Conservation (phyloP, 2,888 invertebrate genomes). For the Drosophila phalerata region DNA sequence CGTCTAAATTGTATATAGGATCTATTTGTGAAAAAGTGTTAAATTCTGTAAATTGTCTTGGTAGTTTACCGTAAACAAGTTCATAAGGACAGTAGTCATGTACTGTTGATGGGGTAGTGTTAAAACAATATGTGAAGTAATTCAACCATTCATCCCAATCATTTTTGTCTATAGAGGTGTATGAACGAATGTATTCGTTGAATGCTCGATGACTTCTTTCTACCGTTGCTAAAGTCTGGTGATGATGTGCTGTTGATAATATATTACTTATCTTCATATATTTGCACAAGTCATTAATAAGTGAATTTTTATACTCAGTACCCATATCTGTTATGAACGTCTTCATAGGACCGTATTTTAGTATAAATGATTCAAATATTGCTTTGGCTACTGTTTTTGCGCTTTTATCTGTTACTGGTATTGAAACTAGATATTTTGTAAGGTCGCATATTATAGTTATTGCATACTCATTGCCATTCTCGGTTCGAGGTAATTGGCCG, state of each 20-base stretch:
- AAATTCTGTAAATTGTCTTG: conserved; percentile 4
- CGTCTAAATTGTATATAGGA: conserved; percentile 7
- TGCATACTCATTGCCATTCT: conserved; percentile 11
- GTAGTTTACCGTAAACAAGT: neutral
- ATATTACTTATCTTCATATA: conserved; percentile 6
- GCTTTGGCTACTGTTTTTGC: conserved; percentile 10
- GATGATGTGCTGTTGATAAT: conserved; percentile 4
- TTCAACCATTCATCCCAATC: conserved; percentile 2
- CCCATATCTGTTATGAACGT: conserved; percentile 9
- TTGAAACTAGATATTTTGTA: conserved; percentile 5
- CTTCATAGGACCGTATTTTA: conserved; percentile 12
- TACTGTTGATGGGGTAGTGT: neutral
- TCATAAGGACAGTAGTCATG: conserved; percentile 1
- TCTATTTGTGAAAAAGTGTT: neutral
- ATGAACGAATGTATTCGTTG: conserved; percentile 5
- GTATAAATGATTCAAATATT: conserved; percentile 1
- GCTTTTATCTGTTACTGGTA: conserved; percentile 7
- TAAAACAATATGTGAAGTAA: conserved; percentile 12
- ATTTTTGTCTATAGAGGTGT: neutral
- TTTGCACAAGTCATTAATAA: neutral
- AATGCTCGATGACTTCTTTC: conserved; percentile 9
- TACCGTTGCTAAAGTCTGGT: conserved; percentile 1
- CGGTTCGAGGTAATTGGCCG: neutral
- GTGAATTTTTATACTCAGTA: conserved; percentile 8
- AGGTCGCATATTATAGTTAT: conserved; percentile 11